Base-by-base conservation (phyloP, 2,797 vertebrate species). In the Falco berigora region DNA sequence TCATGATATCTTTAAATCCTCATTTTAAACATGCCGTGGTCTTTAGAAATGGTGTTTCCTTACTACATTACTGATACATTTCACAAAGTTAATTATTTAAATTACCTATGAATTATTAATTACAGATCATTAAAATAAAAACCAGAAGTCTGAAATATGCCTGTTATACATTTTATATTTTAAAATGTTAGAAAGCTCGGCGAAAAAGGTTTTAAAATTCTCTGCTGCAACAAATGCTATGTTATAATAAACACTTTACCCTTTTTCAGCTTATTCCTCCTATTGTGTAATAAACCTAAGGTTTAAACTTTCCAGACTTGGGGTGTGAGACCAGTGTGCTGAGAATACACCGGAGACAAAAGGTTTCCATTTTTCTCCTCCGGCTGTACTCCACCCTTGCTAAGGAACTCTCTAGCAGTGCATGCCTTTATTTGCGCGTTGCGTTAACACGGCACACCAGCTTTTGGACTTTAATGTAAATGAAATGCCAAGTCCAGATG, bases 341-440 rank as follows among this genome's bases (percentile, higher is more conserved):
- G 90, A 97, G 97, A 95, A 97, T 96, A 96, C 94, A 97, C 92
- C 20, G 55, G 93, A 98, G 97, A 98, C 98, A 98, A 98, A 98
- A 98, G 98, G 97, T 96, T 98, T 98, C 97, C 96, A 97, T 98
- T 97, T 98, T 97, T 79, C 96, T 95, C 85, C 93, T 88, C 94
- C 4, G 53, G 96, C 95, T 94, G 83, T 92, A 97, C 96, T 92
- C 97, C 97, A 97, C 97, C 96, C 96, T 96, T 62, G 64, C 92
- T 80, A 80, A 93, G 97, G 94, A 97, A 97, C 92, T 97, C 97
- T 94, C 88, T 47, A 80, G 72, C 62, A 85, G 67, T 68, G 64
- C 84, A 36, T 91, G 96, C 96, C 96, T 97, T 92, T 86, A 91
- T 94, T 84, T 67, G 88, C n/a, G n/a, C n/a, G 58, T 90, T 74